Percentiles rank a stretch among this genome's conserved stretches.
These are phyloP conservation scores for Marmota monax DNA, from an alignment of 2,113 vertebrate genomes.

Conservation along the genomic window DNA sequence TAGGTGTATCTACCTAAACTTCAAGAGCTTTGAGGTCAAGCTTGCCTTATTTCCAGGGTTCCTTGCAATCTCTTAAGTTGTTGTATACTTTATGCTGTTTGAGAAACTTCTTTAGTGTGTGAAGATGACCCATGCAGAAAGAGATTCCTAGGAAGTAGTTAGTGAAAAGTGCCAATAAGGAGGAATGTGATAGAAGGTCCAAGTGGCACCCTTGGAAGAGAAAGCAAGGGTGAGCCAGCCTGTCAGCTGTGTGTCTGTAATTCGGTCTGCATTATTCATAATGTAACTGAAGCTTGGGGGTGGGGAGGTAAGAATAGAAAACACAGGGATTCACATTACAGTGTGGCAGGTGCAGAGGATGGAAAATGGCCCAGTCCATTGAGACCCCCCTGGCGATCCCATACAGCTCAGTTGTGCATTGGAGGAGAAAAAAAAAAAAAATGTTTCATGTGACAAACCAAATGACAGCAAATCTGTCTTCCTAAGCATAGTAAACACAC, in stretches of 20 bases:
- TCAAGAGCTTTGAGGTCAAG: background rate
- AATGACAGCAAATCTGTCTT: constrained; percentile 38
- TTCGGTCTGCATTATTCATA: constrained; percentile 80
- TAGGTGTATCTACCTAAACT: background rate
- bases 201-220: constrained; percentile 16
- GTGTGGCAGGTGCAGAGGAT: constrained; percentile 59
- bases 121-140: background rate
- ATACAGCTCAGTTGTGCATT: constrained; percentile 9
- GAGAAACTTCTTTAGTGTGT: background rate
- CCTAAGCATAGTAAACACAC: constrained; percentile 24
- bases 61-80: constrained; percentile 14
- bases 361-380: constrained; percentile 8
- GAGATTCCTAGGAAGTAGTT: background rate
- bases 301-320: constrained; percentile 68
- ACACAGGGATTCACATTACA: constrained; percentile 68
- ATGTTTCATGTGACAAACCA: background rate
- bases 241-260: constrained; percentile 15
- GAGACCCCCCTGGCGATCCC: constrained; percentile 9
- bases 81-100: background rate
- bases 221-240: constrained; percentile 32
- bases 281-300: constrained; percentile 74
- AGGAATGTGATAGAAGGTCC: constrained; percentile 5
- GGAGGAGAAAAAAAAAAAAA: constrained; percentile 46
- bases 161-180: background rate
- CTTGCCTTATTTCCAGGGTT: background rate